Conservation (phyloP, 2,113 vertebrate species). For the Alosa alosa region DNA sequence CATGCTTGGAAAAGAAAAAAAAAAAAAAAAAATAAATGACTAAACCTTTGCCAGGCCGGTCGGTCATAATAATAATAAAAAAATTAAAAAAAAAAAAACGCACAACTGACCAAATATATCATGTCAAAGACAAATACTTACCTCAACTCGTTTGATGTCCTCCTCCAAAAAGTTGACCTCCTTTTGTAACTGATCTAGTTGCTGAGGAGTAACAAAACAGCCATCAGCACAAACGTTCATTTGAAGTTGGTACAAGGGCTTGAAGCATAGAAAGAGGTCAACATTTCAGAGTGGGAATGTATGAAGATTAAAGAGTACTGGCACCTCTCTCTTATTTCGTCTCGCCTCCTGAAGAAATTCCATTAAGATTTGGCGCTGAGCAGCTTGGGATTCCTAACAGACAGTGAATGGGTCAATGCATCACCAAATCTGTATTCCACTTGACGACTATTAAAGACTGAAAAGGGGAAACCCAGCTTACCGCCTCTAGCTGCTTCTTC, state of each 20-base stretch:
- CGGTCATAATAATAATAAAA: too few species aligned
- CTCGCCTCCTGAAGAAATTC: constrained; percentile 98
- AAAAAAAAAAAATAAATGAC: too few species aligned
- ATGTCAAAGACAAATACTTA: constrained; percentile 59
- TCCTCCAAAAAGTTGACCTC: constrained; percentile 96
- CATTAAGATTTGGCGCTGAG: constrained; percentile 95
- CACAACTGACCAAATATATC: constrained; percentile 26
- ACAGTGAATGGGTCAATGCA: constrained; percentile 20
- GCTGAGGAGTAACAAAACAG: constrained; percentile 72
- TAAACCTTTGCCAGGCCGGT: too few species aligned
- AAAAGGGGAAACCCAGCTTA: constrained; percentile 63
- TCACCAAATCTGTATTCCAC: neutral
- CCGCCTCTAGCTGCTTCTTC: constrained; percentile 96
- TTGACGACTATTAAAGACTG: neutral
- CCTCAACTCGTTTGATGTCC: constrained; percentile 98
- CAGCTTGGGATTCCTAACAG: constrained; percentile 92
- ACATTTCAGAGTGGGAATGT: neutral
- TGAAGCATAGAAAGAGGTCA: neutral
- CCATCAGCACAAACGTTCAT: neutral
- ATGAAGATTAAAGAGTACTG: neutral
- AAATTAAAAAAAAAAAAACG: constrained; percentile 24
- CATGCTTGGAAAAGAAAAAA: too few species aligned
- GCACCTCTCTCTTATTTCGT: constrained; percentile 97
- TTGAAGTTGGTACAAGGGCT: neutral
- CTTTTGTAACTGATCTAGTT: constrained; percentile 98